Conservation (phyloP, 2,113 vertebrate genomes). For the Gallinago jamesoni region DNA sequence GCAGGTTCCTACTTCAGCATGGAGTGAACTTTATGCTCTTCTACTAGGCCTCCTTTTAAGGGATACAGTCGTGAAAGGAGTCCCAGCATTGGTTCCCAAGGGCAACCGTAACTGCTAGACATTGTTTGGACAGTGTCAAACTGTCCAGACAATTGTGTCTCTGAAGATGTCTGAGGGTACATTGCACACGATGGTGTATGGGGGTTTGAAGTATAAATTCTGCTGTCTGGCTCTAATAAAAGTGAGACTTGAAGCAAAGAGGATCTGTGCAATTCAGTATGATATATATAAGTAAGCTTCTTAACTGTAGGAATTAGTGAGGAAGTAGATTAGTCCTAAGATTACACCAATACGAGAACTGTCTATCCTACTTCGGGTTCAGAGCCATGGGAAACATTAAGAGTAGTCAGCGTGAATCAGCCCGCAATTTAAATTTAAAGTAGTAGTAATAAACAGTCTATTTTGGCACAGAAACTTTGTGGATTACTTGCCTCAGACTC, state of each 20-base stretch:
- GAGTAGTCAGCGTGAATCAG: conserved; percentile 27
- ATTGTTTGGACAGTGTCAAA: not conserved
- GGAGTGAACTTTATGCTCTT: not conserved
- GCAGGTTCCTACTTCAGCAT: not conserved
- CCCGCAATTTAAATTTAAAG: conserved; percentile 34
- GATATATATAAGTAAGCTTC: conserved; percentile 42
- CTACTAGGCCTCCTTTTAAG: not conserved
- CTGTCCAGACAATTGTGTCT: not conserved
- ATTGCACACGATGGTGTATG: not conserved
- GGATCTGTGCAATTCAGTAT: conserved; percentile 53
- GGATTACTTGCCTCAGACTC: not conserved
- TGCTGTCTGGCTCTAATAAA: not conserved
- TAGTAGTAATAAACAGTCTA: not conserved
- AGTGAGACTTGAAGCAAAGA: conserved; percentile 8
- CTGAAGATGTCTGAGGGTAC: not conserved
- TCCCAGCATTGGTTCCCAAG: not conserved
- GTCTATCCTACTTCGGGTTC: conserved; percentile 30
- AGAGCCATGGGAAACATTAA: conserved; percentile 18
- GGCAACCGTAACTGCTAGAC: not conserved
- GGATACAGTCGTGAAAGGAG: not conserved
- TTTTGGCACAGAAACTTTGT: not conserved
- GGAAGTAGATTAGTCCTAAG: conserved; percentile 50
- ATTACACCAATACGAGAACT: conserved; percentile 36
- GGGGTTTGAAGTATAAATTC: not conserved
- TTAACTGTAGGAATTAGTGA: conserved; percentile 52